A percentile compares a stretch with the other conserved stretches of the same genome.
These are phyloP conservation scores for Tigriopus californicus DNA, from an alignment of 2,888 invertebrate genomes.

Conservation along the genomic window DNA sequence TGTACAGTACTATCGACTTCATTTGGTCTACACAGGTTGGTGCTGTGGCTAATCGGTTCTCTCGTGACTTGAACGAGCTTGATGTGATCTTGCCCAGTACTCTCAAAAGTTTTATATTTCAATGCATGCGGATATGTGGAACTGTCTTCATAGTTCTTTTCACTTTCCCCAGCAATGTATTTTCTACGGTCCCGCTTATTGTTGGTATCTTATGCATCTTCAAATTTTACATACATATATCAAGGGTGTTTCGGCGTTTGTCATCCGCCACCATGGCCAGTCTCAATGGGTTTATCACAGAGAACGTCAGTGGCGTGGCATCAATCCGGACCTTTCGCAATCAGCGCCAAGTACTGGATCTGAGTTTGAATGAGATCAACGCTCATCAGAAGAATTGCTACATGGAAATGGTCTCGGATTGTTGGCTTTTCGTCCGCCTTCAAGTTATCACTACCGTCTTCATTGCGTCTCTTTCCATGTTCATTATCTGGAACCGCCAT, in stretches of 20 bases:
- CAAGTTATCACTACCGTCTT: neutral
- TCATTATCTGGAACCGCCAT: neutral
- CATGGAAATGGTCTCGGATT: constrained; percentile 9
- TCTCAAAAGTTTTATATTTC: constrained; percentile 3
- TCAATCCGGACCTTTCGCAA: neutral
- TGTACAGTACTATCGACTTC: neutral
- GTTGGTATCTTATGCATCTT: neutral
- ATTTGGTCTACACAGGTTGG: constrained; percentile 3
- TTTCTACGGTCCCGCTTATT: neutral
- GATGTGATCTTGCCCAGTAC: constrained; percentile 4
- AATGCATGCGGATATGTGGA: neutral
- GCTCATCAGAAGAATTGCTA: neutral
- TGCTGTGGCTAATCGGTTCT: constrained; percentile 3
- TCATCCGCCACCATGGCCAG: neutral
- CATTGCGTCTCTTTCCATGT: neutral
- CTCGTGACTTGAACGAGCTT: neutral
- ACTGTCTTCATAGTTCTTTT: neutral
- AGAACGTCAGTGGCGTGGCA: neutral
- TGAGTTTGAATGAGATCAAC: neutral
- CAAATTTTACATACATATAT: neutral
- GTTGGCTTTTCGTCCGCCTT: constrained; percentile 5
- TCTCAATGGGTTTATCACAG: neutral
- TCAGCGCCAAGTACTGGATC: neutral
- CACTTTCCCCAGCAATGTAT: neutral
- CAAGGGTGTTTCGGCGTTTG: neutral